phyloP scores from a whole-genome alignment of 2,888 invertebrate genomes.

The Cryptocheilus praepositus region DNA sequence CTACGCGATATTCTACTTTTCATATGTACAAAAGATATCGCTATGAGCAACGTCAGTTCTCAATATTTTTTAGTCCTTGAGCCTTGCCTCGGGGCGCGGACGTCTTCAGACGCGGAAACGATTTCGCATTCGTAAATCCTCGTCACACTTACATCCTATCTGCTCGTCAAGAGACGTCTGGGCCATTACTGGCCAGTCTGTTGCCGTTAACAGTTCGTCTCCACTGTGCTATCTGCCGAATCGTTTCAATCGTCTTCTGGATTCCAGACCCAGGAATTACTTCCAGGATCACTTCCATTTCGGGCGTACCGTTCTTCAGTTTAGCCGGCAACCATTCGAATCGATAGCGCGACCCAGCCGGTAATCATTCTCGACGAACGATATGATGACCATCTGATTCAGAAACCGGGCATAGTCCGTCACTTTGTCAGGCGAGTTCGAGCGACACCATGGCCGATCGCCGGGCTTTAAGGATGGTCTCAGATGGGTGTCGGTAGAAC shows the following conservation, averaged over 20 bases:
- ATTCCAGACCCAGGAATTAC: background rate
- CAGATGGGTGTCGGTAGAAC: constrained; percentile 93
- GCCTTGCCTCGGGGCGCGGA: background rate
- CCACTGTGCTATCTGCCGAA: too few relatives aligned
- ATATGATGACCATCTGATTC: too few relatives aligned
- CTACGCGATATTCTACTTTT: constrained; percentile 36
- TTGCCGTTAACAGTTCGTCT: too few relatives aligned
- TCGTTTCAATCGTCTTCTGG: background rate
- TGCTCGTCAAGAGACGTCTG: too few relatives aligned
- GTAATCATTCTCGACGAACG: too few relatives aligned
- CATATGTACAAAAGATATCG: constrained; percentile 58
- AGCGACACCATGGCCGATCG: constrained; percentile 34
- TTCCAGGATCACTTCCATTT: background rate
- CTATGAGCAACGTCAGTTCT: constrained; percentile 47
- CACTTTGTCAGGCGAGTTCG: constrained; percentile 18
- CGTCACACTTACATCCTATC: too few relatives aligned
- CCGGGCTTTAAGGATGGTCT: constrained; percentile 72
- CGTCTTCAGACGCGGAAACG: background rate
- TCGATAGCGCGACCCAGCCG: too few relatives aligned
- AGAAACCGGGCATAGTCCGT: too few relatives aligned
- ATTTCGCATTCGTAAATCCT: background rate
- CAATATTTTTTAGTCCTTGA: constrained; percentile 18
- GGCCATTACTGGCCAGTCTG: too few relatives aligned
- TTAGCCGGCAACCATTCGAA: too few relatives aligned
- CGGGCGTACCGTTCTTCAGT: too few relatives aligned